These are phyloP conservation scores for Leptothorax acervorum DNA, from an alignment of 2,888 invertebrate genomes.

Conservation along the genomic window DNA sequence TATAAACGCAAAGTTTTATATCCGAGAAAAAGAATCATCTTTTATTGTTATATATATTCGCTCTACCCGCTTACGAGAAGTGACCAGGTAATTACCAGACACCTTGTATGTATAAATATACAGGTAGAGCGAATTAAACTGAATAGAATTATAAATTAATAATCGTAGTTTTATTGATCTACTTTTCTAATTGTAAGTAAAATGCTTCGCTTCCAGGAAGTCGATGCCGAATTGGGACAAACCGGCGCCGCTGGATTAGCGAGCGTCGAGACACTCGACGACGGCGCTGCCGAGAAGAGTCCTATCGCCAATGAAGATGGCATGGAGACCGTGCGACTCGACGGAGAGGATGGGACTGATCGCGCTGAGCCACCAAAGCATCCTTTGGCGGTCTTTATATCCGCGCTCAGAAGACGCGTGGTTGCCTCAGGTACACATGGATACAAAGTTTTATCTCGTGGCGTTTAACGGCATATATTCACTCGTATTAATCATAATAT, in stretches of 20 bases:
- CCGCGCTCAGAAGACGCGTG: slow-evolving; percentile 86
- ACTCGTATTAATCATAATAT: not conserved
- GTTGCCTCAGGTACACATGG: slow-evolving; percentile 85
- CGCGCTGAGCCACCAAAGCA: slow-evolving; percentile 82
- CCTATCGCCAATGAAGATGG: slow-evolving; percentile 88
- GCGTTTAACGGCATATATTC: not conserved
- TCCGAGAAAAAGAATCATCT: too few species aligned
- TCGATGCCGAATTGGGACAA: slow-evolving; percentile 86
- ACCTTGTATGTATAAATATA: too few species aligned
- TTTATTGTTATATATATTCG: too few species aligned
- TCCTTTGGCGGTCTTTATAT: slow-evolving; percentile 76
- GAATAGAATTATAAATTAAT: not conserved
- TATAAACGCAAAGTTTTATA: too few species aligned
- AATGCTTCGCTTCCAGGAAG: slow-evolving; percentile 76
- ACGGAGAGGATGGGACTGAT: slow-evolving; percentile 85
- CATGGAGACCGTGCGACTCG: slow-evolving; percentile 91
- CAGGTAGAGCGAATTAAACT: too few species aligned
- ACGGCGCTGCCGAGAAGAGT: slow-evolving; percentile 89
- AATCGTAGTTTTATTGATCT: not conserved
- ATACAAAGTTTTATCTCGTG: not conserved
- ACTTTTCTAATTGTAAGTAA: not conserved
- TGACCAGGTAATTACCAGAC: too few species aligned
- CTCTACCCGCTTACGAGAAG: too few species aligned
- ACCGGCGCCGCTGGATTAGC: slow-evolving; percentile 90
- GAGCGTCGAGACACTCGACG: slow-evolving; percentile 93